Evolutionary conservation across 2,113 vertebrate species (phyloP).

Genomic region (Spea multiplicata): DNA sequence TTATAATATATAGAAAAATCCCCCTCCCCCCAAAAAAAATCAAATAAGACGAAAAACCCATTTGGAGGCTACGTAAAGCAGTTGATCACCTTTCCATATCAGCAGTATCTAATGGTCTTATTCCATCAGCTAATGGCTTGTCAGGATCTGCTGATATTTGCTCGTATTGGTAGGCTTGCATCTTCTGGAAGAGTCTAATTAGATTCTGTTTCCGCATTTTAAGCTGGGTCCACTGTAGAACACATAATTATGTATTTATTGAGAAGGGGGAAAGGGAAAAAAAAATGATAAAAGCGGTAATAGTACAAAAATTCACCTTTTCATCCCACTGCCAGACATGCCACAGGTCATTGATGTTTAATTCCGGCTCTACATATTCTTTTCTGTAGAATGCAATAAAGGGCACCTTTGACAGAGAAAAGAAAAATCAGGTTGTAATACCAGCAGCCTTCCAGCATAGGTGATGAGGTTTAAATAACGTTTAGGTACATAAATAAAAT

Average conservation of each 20-base stretch:
- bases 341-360: conserved; percentile 96
- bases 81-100: conserved; percentile 89
- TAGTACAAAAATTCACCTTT: conserved; percentile 72
- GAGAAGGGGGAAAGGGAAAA: background rate
- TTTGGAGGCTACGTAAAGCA: conserved; percentile 43
- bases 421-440: no score
- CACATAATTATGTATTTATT: conserved; percentile 20
- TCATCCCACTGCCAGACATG: conserved; percentile 99
- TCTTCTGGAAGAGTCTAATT: conserved; percentile 92
- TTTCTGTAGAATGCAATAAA: conserved; percentile 99
- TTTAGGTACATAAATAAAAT: no score
- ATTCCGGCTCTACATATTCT: conserved; percentile 95
- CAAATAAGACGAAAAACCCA: no score
- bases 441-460: no score
- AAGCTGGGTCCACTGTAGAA: conserved; percentile 89
- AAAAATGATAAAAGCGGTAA: background rate
- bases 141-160: conserved; percentile 97
- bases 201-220: conserved; percentile 95
- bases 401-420: conserved; percentile 75
- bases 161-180: conserved; percentile 97
- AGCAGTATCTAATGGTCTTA: conserved; percentile 89
- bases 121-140: conserved; percentile 92
- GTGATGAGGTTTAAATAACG: no score
- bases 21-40: no score
- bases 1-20: no score